Evolutionary conservation across 2,113 vertebrate species (phyloP).

Genomic region (Oryctolagus cuniculus): DNA sequence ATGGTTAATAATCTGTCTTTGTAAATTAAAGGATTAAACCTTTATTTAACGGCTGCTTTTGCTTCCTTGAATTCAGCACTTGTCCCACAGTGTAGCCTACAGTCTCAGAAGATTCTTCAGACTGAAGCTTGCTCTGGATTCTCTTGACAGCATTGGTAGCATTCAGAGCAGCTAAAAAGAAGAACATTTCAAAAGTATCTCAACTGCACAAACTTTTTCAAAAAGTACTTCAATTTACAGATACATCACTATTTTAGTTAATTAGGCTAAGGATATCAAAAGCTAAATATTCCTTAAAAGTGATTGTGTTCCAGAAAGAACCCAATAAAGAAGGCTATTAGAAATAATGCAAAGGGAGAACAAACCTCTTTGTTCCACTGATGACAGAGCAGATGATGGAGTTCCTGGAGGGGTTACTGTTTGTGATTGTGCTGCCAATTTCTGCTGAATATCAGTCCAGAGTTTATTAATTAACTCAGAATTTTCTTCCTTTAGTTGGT

Average conservation of each 20-base stretch:
- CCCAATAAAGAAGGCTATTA: not conserved
- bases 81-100: conserved; percentile 84
- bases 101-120: conserved; percentile 72
- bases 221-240: conserved; percentile 25
- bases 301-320: conserved; percentile 37
- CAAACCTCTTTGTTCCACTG: conserved; percentile 87
- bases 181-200: conserved; percentile 59
- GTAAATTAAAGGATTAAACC: conserved; percentile 75
- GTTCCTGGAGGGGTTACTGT: conserved; percentile 69
- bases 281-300: conserved; percentile 41
- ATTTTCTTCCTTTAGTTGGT: conserved; percentile 83
- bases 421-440: conserved; percentile 72
- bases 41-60: conserved; percentile 84
- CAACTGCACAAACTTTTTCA: not conserved
- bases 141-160: conserved; percentile 90
- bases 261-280: conserved; percentile 58
- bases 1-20: conserved; percentile 38
- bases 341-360: not conserved
- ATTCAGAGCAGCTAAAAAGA: conserved; percentile 90
- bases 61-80: conserved; percentile 88
- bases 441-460: conserved; percentile 78
- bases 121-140: conserved; percentile 83
- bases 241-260: conserved; percentile 29
- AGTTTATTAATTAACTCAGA: conserved; percentile 80
- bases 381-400: conserved; percentile 73